phyloP scores from a whole-genome alignment of 1,140 invertebrate genomes.

The Sminthurides bifidus region DNA sequence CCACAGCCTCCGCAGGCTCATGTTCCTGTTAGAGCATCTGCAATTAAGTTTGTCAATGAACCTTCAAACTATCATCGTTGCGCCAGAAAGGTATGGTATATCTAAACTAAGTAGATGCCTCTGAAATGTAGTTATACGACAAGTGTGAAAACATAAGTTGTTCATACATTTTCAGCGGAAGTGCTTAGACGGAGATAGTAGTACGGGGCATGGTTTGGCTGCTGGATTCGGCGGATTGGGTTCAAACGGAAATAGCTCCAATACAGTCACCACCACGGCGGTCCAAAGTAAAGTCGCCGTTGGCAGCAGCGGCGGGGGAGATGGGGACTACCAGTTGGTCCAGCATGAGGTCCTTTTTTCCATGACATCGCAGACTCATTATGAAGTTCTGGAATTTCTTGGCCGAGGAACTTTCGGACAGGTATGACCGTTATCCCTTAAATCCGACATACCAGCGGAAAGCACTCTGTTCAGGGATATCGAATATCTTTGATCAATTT shows the following conservation, averaged over 20 bases:
- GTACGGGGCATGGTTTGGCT: conserved; percentile 26
- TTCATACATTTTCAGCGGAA: conserved; percentile 25
- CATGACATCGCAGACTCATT: conserved; percentile 60
- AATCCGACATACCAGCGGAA: not conserved
- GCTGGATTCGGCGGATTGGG: conserved; percentile 24
- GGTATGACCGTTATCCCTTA: conserved; percentile 35
- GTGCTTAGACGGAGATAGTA: conserved; percentile 26
- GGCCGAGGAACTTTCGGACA: conserved; percentile 98
- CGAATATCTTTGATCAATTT: not conserved
- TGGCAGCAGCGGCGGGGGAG: conserved; percentile 55
- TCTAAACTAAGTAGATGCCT: not conserved
- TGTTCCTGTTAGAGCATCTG: conserved; percentile 33
- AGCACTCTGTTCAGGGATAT: conserved; percentile 1
- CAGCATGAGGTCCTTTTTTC: conserved; percentile 97
- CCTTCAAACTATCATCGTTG: conserved; percentile 31
- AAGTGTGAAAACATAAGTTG: no score
- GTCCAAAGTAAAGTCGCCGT: conserved; percentile 56
- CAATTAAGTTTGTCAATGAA: conserved; percentile 32
- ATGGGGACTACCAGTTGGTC: conserved; percentile 95
- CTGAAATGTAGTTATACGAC: no score
- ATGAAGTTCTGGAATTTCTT: conserved; percentile 96
- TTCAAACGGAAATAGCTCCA: conserved; percentile 19
- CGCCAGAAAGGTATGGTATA: conserved; percentile 27
- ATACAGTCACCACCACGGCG: conserved; percentile 51
- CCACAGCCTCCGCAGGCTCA: conserved; percentile 32